Percentiles rank a stretch among this genome's conserved stretches.
phyloP scores from a whole-genome alignment of 2,797 vertebrate genomes.

The Lophius americanus region DNA sequence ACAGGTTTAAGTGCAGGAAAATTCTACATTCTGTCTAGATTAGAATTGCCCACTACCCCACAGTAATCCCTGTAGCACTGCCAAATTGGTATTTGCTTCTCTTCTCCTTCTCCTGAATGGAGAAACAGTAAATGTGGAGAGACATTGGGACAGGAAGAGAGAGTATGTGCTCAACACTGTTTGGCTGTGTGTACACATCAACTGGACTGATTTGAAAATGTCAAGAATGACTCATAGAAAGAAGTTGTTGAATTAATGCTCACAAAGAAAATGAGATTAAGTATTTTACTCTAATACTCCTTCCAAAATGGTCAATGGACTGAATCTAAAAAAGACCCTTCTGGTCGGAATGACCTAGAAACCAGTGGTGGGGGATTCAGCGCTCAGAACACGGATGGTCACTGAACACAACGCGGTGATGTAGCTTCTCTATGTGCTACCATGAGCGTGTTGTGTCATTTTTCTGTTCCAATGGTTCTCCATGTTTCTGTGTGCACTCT shows the following conservation, averaged over 20 bases:
- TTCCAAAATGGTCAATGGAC: too few relatives aligned
- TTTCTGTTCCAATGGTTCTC: too few relatives aligned
- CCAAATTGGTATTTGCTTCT: slow-evolving; percentile 75
- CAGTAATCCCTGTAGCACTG: slow-evolving; percentile 71
- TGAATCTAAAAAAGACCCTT: too few relatives aligned
- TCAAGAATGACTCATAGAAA: not conserved
- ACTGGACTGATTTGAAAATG: not conserved
- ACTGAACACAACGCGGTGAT: too few relatives aligned
- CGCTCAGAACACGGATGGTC: too few relatives aligned
- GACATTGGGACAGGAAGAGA: slow-evolving; percentile 22
- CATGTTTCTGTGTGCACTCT: too few relatives aligned
- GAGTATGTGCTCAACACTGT: not conserved
- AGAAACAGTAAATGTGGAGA: slow-evolving; percentile 24
- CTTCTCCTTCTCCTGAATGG: slow-evolving; percentile 16
- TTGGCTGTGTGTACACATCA: not conserved
- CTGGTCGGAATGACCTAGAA: too few relatives aligned
- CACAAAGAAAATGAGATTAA: not conserved
- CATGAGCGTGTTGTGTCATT: too few relatives aligned
- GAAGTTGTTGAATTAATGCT: not conserved
- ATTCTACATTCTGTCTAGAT: slow-evolving; percentile 74
- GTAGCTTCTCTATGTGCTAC: too few relatives aligned
- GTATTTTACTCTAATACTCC: too few relatives aligned
- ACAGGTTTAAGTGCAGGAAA: slow-evolving; percentile 73
- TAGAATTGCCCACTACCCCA: slow-evolving; percentile 63
- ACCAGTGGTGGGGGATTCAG: too few relatives aligned